phyloP scores from a whole-genome alignment of 2,113 vertebrate genomes.

The Tyrannus savana region DNA sequence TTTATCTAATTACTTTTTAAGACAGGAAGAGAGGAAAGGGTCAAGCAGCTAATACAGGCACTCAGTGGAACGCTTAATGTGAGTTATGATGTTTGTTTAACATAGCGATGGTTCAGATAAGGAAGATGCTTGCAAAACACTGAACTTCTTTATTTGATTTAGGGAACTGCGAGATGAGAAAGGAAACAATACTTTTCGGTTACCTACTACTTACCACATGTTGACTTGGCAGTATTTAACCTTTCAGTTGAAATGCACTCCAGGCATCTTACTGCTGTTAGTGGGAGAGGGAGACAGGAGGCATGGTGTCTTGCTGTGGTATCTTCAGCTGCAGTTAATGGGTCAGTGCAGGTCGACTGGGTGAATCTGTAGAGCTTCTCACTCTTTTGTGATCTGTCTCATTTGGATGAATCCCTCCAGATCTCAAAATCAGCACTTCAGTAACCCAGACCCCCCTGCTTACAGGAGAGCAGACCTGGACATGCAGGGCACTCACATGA shows the following conservation, averaged over 20 bases:
- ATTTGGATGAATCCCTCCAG: not conserved
- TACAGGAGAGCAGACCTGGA: not conserved
- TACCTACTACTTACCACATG: not conserved
- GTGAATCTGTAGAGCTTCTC: not conserved
- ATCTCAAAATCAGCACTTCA: not conserved
- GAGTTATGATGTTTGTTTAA: conserved; percentile 18
- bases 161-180: not conserved
- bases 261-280: not conserved
- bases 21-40: conserved; percentile 35
- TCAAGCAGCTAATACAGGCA: conserved; percentile 25
- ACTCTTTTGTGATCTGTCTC: not conserved
- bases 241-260: not conserved
- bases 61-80: conserved; percentile 13
- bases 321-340: not conserved
- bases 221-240: not conserved
- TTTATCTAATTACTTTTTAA: conserved; percentile 42
- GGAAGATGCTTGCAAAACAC: not conserved
- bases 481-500: accelerated
- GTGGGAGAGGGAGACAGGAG: not conserved
- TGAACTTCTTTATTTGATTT: not conserved
- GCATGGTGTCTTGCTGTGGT: not conserved
- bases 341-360: not conserved
- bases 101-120: not conserved
- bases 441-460: accelerated
- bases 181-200: not conserved